Evolutionary conservation across 53 echinoderm and acorn worm species (phyloP), one percentile per base, ranked within the genome.

Genomic region (Zoroaster sp.): DNA sequence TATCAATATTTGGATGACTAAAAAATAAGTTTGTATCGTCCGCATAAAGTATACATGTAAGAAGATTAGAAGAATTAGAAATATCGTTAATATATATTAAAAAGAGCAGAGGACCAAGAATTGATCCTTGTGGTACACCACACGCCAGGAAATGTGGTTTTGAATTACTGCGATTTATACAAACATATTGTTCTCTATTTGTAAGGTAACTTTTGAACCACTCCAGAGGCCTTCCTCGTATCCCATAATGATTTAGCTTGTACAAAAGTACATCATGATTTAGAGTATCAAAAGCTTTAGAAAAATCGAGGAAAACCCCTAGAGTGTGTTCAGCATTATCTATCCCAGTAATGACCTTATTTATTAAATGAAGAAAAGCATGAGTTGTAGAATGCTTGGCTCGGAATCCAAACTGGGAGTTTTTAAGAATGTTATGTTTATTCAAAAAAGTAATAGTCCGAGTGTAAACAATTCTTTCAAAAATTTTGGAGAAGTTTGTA

Each of bases 111-210:
- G 88, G 78, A 40, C 88, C 88, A 13, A 88, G 53, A 23, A 70
- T 89, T 2, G 80, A 89, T 5, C 89, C 72, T 49, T 89, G 80
- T 11, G 82, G 82, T n/a, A 82, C 82, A 30, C 82, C 82, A 33
- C 66, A 66, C 35, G 46, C 4, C 46, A 45, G 14, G 46, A 14
- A 45, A 45, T 14, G 46, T 45, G 14, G 9, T 12, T 45, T 45
- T 12, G 46, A 45, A 45, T 10, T 10, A 45, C 10, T 45, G 46
- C 14, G 10, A 45, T 45, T 45, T 23, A 53, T 38, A n/a, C 20
- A 10, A 3, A 78, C 63, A 35, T 36, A 71, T 21, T 54, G 80
- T 36, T 79, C 70, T 76, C 38, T 33, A 18, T 38, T 33, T n/a
- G 33, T 12, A 39, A 82, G 7, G 36, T 82, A 82, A 65, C 82